Evolutionary conservation across 2,113 vertebrate species (phyloP).

Genomic region (Corvus cornix): DNA sequence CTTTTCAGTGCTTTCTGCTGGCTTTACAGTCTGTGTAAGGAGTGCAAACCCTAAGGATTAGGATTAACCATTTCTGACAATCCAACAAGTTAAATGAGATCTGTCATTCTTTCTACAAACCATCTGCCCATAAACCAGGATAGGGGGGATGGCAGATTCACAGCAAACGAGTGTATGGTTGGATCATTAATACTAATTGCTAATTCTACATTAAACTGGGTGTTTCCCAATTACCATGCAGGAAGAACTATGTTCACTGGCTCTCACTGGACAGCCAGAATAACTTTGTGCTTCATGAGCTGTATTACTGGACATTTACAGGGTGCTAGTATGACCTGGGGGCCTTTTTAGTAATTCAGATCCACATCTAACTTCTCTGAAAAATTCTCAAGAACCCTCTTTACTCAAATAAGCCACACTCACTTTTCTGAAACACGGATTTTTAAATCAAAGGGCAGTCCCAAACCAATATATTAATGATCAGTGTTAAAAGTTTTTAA

Average conservation of each 20-base stretch:
- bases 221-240: background rate
- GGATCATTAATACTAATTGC: background rate
- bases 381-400: background rate
- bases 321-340: background rate
- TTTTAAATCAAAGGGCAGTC: background rate
- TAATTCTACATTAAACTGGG: background rate
- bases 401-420: background rate
- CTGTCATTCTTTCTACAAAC: background rate
- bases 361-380: background rate
- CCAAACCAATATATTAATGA: background rate
- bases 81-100: background rate
- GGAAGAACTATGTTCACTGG: background rate
- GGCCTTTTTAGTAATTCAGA: background rate
- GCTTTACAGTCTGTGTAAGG: background rate
- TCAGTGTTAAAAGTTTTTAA: background rate
- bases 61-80: background rate
- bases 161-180: background rate
- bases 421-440: background rate
- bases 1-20: background rate
- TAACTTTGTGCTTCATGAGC: background rate
- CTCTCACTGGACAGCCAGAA: background rate
- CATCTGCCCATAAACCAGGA: background rate
- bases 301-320: background rate
- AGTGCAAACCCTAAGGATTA: background rate
- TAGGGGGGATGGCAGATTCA: background rate